phyloP scores from a whole-genome alignment of 2,113 vertebrate genomes.

The Apodemus speciosus region DNA sequence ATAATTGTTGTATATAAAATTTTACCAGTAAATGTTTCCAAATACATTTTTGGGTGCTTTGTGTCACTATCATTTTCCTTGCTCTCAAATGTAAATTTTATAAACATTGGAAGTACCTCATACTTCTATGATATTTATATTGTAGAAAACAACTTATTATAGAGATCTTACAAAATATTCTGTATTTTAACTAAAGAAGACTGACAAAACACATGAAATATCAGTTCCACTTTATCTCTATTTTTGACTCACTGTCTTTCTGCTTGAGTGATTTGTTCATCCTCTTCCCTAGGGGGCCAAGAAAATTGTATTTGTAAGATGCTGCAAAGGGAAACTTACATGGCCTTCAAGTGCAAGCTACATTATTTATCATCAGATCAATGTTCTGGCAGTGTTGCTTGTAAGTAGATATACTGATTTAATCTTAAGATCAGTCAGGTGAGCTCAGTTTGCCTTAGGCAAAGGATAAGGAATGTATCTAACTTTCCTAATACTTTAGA shows the following conservation, averaged over 20 bases:
- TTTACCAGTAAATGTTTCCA: background rate
- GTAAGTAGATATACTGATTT: conserved; percentile 60
- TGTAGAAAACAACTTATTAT: conserved; percentile 21
- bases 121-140: background rate
- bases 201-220: background rate
- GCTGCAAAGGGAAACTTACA: conserved; percentile 52
- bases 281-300: conserved; percentile 22
- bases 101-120: background rate
- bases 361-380: conserved; percentile 70
- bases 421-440: conserved; percentile 61
- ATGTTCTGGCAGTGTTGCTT: conserved; percentile 67
- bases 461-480: conserved; percentile 58
- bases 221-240: conserved; percentile 1
- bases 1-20: background rate
- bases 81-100: background rate
- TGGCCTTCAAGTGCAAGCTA: conserved; percentile 54
- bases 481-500: conserved; percentile 42
- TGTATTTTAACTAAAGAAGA: conserved; percentile 47
- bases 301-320: conserved; percentile 50
- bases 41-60: background rate
- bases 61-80: background rate
- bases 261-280: conserved; percentile 55
- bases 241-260: conserved; percentile 68
- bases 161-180: background rate
- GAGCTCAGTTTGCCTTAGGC: conserved; percentile 55